Evolutionary conservation across 2,888 invertebrate species (phyloP), one percentile per base, ranked within the genome.

Genomic region (Doris montereyensis): DNA sequence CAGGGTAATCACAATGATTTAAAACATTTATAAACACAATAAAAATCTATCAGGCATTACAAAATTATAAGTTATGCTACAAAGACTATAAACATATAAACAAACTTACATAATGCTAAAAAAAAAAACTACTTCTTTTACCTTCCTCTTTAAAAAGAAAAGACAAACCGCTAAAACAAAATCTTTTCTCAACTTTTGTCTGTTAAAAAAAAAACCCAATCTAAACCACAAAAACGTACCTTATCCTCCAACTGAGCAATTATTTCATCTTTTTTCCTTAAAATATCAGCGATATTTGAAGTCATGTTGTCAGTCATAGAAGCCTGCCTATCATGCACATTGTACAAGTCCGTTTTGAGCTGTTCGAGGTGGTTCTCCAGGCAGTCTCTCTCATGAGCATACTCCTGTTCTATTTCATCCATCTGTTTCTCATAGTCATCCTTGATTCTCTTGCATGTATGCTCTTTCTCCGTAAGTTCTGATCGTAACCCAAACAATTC

Each of bases 221-320:
- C n/a, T n/a, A n/a, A n/a, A n/a, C n/a, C n/a, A n/a, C n/a, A n/a
- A n/a, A n/a, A n/a, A n/a, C n/a, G n/a, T 74, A 79, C 79, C 87
- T 96, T 95, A 86, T 97, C 96, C 89, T 97, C 96, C 92, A 97
- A 93, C 90, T 97, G 97, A 74, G 95, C 94, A 86, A 97, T 94
- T 83, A 95, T 93, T 84, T 97, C 93, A 65, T 97, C 97, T 91
- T 97, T 96, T 92, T 97, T 97, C 90, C 96, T 96, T 78, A 97
- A 93, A 83, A 95, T 95, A 35, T 87, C 86, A 17, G 88, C 87
- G 82, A 89, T 87, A 82, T 87, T 86, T 62, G 85, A 85, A 13
- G 88, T 86, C 35, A 89, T 82, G n/a, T 87, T 85, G 79, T 89
- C 88, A 30, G 87, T 84, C 82, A 88, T 85, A 24, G 82, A 84